Evolutionary conservation across 2,113 vertebrate species (phyloP).

Genomic region (Rhynchopsitta pachyrhyncha): DNA sequence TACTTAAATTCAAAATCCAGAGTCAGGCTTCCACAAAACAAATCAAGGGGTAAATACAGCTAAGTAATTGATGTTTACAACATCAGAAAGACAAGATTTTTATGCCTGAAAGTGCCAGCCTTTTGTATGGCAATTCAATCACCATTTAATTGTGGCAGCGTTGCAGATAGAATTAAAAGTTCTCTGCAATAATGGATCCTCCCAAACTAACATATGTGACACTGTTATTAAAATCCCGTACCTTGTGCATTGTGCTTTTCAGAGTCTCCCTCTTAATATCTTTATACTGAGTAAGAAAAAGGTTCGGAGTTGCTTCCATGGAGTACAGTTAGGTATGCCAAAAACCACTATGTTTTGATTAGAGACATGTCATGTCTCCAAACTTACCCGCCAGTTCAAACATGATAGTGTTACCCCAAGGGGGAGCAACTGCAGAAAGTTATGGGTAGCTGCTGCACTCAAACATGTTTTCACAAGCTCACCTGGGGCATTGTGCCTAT

Average conservation of each 20-base stretch:
- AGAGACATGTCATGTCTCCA: neutral
- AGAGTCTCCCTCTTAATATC: neutral
- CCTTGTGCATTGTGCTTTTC: neutral
- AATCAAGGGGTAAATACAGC: neutral
- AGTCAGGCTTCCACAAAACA: neutral
- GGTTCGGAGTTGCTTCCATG: neutral
- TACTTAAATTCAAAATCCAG: rapidly evolving
- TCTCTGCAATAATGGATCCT: neutral
- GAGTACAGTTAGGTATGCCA: neutral
- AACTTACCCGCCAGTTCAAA: neutral
- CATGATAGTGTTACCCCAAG: rapidly evolving
- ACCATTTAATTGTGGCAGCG: neutral
- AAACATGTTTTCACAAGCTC: neutral
- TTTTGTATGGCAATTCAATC: neutral
- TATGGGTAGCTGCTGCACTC: neutral
- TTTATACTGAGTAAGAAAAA: neutral
- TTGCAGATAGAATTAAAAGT: neutral
- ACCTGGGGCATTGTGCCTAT: neutral
- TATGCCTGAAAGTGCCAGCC: neutral
- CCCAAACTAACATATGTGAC: neutral
- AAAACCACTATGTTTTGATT: rapidly evolving
- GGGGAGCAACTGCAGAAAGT: neutral
- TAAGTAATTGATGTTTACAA: neutral
- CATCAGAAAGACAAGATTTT: neutral
- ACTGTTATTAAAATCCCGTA: neutral